These are phyloP conservation scores for Dipodomys stephensi DNA, from an alignment of 2,113 vertebrate species.

Conservation along the genomic window DNA sequence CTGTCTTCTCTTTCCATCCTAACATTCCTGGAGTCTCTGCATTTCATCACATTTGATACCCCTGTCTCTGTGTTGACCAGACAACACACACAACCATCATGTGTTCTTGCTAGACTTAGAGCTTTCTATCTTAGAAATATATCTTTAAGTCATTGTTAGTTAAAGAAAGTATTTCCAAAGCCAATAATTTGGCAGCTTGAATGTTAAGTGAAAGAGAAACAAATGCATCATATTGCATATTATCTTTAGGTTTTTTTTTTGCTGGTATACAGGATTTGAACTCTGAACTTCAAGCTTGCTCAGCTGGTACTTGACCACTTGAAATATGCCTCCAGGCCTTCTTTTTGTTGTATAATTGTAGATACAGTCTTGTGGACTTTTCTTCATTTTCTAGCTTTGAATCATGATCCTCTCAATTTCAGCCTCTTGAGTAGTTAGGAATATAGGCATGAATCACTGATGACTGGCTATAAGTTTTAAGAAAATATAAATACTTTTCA, in stretches of 20 bases:
- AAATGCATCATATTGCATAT: neutral
- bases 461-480: neutral
- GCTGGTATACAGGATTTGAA: neutral
- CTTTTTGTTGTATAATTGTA: too few relatives aligned
- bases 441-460: too few relatives aligned
- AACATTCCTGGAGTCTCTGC: neutral
- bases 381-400: too few relatives aligned
- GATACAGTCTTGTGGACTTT: too few relatives aligned
- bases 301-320: too few relatives aligned
- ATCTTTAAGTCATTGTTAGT: conserved; percentile 23
- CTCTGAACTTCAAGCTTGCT: too few relatives aligned
- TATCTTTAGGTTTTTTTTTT: too few relatives aligned
- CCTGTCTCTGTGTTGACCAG: neutral
- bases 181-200: neutral
- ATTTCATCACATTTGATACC: neutral
- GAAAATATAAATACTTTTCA: conserved; percentile 26
- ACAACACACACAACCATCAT: neutral
- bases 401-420: too few relatives aligned
- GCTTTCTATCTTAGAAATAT: conserved; percentile 9
- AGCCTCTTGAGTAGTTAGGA: too few relatives aligned
- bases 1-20: neutral
- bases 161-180: neutral
- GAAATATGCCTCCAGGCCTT: too few relatives aligned
- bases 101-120: neutral
- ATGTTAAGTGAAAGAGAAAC: conserved; percentile 27